Conservation (phyloP, 2,888 invertebrate genomes). For the Scelioninae gen. 2 region DNA sequence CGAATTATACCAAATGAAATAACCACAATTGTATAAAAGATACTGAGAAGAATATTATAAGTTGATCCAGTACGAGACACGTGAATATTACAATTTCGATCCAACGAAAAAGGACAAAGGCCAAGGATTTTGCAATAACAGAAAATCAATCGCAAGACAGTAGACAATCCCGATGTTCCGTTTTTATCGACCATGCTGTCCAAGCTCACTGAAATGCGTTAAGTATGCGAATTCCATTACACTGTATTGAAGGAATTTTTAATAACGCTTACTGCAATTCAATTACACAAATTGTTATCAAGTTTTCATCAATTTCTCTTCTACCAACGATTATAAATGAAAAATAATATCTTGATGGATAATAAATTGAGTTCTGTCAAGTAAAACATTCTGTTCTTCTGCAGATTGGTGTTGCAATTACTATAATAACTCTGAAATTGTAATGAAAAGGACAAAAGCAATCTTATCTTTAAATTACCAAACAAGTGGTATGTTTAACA, state of each 20-base stretch:
- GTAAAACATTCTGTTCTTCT: too few species aligned
- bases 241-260: conserved; percentile 30
- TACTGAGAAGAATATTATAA: conserved; percentile 35
- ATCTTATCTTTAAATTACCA: too few species aligned
- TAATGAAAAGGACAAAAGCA: too few species aligned
- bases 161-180: conserved; percentile 2
- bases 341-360: conserved; percentile 8
- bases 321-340: conserved; percentile 4
- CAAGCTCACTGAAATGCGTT: conserved; percentile 25
- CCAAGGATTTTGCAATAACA: conserved; percentile 51
- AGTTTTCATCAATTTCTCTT: conserved; percentile 17
- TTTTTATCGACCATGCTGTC: conserved; percentile 47
- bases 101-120: conserved; percentile 43
- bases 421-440: too few species aligned
- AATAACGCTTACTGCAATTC: conserved; percentile 34
- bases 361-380: too few species aligned
- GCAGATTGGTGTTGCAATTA: too few species aligned
- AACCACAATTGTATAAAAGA: conserved; percentile 32
- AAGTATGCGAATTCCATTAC: conserved; percentile 32
- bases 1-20: conserved; percentile 22
- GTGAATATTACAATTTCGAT: conserved; percentile 7
- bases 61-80: conserved; percentile 26
- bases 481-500: too few species aligned
- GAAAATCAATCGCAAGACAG: conserved; percentile 26
- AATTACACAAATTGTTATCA: conserved; percentile 50